Percentiles rank a stretch among this genome's conserved stretches.
These are phyloP conservation scores for Melanerpes formicivorus DNA, from an alignment of 2,113 vertebrate genomes.

Conservation along the genomic window DNA sequence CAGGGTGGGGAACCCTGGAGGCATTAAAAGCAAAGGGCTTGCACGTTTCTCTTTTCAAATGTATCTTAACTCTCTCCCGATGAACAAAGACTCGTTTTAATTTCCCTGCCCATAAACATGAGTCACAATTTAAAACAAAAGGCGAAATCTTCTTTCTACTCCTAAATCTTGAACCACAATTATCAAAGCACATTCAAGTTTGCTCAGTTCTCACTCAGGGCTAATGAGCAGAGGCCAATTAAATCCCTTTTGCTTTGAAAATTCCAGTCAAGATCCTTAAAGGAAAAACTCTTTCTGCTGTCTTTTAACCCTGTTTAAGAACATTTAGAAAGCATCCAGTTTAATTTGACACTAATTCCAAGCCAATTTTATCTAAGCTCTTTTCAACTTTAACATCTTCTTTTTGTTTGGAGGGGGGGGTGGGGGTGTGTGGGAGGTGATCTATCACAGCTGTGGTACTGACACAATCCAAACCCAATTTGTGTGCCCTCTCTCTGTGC, in stretches of 20 bases:
- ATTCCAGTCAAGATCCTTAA: background rate
- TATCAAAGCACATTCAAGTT: background rate
- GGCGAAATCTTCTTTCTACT: background rate
- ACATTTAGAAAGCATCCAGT: background rate
- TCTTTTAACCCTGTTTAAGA: background rate
- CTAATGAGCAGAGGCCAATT: background rate
- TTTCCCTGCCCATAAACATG: background rate
- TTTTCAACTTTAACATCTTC: background rate
- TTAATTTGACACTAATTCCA: background rate
- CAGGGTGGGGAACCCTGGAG: rapidly evolving
- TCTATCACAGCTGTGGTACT: background rate
- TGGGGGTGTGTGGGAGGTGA: background rate
- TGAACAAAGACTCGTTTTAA: background rate
- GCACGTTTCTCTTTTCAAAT: background rate
- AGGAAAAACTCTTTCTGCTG: background rate
- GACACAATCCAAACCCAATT: background rate
- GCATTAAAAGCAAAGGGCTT: background rate
- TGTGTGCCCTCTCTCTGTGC: background rate
- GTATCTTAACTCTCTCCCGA: background rate
- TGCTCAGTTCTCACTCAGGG: background rate
- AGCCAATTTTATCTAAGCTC: background rate
- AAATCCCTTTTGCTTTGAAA: slow-evolving; percentile 10
- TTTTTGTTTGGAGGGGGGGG: background rate
- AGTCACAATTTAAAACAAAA: background rate
- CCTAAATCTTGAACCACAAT: background rate